Evolutionary conservation across 1,140 invertebrate genomes (phyloP), one percentile per base, ranked within the genome.

Genomic region (Apis cerana): DNA sequence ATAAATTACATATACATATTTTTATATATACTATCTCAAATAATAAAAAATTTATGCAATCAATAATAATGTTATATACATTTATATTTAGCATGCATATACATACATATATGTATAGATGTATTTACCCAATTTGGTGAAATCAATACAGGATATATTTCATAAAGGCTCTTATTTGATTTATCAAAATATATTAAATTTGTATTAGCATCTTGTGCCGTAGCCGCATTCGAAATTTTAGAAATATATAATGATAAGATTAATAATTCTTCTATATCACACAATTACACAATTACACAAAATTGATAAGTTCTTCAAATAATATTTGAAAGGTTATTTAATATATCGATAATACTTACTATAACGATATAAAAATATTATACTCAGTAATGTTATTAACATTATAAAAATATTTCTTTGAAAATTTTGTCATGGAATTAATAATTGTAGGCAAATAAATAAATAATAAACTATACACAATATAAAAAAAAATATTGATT

Each of bases 111-210:
- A 1, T n/a, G 3, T 12, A 56, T 17, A 19, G 3, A 23, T 75
- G 52, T 62, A 27, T 50, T 62, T 81, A 81, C 79, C 80, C 23
- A 50, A 7, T 70, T 59, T 69, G 75, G 19, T 1, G 75, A 52
- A 19, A 82, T 58, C 2, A 82, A 4, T 64, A 82, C 11, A 13
- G 80, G 75, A 78, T 82, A 78, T 5, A 27, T 1, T 78, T 78
- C 58, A 12, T 67, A 58, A 2, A 81, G 10, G 1, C 19, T 67
- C 13, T 5, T 48, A 5, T 76, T 56, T 50, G 50, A 56, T 43
- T 81, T 56, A 68, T 81, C 80, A 52, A 27, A 43, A 65, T 59
- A 10, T 19, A 5, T 59, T 43, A 43, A 43, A 17, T 75, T 27
- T 15, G 17, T 7, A 3, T 50, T 9, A n/a, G 2, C n/a, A 2